Conservation (phyloP, 2,113 vertebrate species). For the Dasypus novemcinctus region DNA sequence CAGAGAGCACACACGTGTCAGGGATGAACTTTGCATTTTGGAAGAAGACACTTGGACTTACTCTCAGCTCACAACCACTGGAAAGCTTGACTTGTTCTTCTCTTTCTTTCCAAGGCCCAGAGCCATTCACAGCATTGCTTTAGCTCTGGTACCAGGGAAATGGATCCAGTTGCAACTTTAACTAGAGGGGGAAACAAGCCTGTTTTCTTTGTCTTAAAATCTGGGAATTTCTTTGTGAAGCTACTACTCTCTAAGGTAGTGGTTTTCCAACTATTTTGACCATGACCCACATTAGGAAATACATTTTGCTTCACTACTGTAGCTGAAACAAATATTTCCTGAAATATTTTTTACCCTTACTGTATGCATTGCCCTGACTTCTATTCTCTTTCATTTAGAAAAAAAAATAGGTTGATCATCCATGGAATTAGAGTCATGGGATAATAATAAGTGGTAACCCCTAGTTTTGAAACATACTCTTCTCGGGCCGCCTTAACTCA, state of each 20-base stretch:
- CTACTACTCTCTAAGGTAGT: neutral
- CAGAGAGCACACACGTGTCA: neutral
- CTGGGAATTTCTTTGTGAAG: neutral
- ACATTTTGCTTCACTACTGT: neutral
- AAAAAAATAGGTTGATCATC: neutral
- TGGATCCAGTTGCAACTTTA: neutral
- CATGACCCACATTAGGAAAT: neutral
- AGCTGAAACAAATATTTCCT: neutral
- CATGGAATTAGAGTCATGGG: neutral
- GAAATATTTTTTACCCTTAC: neutral
- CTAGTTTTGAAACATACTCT: neutral
- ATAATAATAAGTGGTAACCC: neutral
- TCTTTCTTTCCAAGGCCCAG: neutral
- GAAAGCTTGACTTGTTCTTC: neutral
- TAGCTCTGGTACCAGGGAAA: neutral
- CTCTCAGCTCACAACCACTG: neutral
- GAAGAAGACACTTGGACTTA: slow-evolving; percentile 14
- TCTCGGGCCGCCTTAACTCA: neutral
- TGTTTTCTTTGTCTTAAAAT: neutral
- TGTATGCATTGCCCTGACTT: neutral
- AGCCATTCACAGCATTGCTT: neutral
- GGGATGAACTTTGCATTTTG: neutral
- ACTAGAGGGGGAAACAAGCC: neutral
- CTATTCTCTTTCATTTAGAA: neutral
- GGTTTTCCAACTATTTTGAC: neutral